These are phyloP conservation scores for Acanthosepion pharaonis DNA, from an alignment of 2,888 invertebrate species.

Conservation along the genomic window DNA sequence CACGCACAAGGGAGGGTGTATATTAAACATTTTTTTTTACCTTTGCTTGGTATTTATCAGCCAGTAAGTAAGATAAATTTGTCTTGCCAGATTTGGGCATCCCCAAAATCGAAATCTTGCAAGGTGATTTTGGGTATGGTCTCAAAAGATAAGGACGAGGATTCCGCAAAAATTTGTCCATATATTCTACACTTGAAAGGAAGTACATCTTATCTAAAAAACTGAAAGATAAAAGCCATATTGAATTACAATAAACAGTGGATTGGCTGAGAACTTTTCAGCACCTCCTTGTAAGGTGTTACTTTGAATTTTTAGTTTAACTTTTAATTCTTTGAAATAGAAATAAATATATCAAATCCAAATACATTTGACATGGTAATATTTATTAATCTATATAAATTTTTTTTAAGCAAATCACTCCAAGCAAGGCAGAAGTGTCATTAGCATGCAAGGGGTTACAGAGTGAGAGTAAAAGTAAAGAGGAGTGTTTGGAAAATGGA, in stretches of 20 bases:
- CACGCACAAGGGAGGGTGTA: not conserved
- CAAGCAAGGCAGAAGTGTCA: no score
- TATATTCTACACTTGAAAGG: conserved; percentile 71
- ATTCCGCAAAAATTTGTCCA: conserved; percentile 74
- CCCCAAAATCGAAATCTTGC: conserved; percentile 72
- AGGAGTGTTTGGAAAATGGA: no score
- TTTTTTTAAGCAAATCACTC: no score
- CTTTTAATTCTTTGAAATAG: no score
- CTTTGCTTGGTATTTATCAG: conserved; percentile 72
- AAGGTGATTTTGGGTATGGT: conserved; percentile 73
- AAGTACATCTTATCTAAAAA: conserved; percentile 75
- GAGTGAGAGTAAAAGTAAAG: no score
- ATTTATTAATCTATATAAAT: no score
- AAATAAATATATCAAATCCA: no score
- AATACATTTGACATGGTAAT: no score
- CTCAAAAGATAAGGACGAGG: conserved; percentile 73
- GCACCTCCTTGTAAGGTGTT: no score
- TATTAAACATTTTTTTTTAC: conserved; percentile 54
- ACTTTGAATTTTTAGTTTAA: no score
- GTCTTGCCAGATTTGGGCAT: conserved; percentile 72
- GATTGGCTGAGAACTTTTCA: no score
- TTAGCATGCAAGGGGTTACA: no score
- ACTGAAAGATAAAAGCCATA: conserved; percentile 59
- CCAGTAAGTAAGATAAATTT: conserved; percentile 69
- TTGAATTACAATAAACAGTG: not conserved